Evolutionary conservation across 2,113 vertebrate species (phyloP).

Genomic region (Sinocyclocheilus maitianheensis): DNA sequence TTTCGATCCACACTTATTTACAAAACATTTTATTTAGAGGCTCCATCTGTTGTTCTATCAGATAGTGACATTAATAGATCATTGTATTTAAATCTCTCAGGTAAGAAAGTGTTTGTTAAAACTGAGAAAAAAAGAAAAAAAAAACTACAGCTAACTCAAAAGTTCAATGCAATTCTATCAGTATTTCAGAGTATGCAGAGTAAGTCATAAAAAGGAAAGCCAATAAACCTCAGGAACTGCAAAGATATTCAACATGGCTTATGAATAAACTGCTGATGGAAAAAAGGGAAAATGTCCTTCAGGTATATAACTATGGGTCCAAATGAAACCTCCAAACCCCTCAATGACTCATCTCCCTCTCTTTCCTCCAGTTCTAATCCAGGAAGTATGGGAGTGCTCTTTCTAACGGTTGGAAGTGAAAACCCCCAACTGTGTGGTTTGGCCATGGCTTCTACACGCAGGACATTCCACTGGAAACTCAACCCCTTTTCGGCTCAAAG

Average conservation of each 20-base stretch:
- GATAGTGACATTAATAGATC: neutral
- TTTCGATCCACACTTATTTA: neutral
- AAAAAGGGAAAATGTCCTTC: neutral
- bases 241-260: neutral
- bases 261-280: constrained; percentile 3
- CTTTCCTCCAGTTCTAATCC: neutral
- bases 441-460: neutral
- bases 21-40: neutral
- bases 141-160: neutral
- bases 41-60: too few species aligned
- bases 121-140: neutral
- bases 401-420: constrained; percentile 23
- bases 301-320: constrained; percentile 1
- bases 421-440: constrained; percentile 17
- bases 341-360: constrained; percentile 28
- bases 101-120: neutral
- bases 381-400: constrained; percentile 23
- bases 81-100: neutral
- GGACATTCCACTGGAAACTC: constrained; percentile 27
- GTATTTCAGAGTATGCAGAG: neutral
- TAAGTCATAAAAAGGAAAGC: constrained; percentile 5
- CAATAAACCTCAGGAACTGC: neutral
- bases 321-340: neutral
- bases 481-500: neutral
- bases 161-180: neutral